Percentiles rank a stretch among this genome's conserved stretches.
Conservation (phyloP, 2,888 invertebrate species). For the Clanis bilineata region DNA sequence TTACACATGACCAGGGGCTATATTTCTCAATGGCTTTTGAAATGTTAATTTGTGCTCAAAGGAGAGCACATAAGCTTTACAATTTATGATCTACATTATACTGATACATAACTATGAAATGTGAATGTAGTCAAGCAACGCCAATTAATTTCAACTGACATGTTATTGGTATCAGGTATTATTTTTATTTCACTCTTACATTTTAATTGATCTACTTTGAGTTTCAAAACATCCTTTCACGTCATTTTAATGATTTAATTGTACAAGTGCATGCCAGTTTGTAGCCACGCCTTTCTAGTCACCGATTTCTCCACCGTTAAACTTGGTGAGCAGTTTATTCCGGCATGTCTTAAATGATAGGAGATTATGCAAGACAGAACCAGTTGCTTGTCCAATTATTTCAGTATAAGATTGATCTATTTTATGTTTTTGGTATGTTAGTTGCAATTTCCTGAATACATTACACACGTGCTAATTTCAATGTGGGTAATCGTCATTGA, state of each 20-base stretch:
- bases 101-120: slow-evolving; percentile 3
- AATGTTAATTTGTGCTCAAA: slow-evolving; percentile 5
- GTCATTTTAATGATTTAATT: slow-evolving; percentile 47
- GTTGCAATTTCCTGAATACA: too few species aligned
- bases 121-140: slow-evolving; percentile 12
- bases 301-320: slow-evolving; percentile 46
- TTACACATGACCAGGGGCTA: neutral
- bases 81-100: slow-evolving; percentile 9
- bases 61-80: slow-evolving; percentile 1
- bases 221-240: slow-evolving; percentile 44
- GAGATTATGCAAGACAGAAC: neutral
- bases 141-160: slow-evolving; percentile 19
- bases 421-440: neutral
- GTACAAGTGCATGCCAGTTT: slow-evolving; percentile 40
- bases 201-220: slow-evolving; percentile 39
- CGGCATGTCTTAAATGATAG: slow-evolving; percentile 7
- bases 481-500: too few species aligned
- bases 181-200: slow-evolving; percentile 23
- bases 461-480: too few species aligned
- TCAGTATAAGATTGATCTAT: neutral
- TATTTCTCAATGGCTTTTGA: neutral
- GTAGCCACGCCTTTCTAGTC: slow-evolving; percentile 47
- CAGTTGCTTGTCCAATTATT: too few species aligned
- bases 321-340: slow-evolving; percentile 21
- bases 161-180: neutral